Evolutionary conservation across 53 echinoderm and acorn worm species (phyloP), one percentile per base, ranked within the genome.

Genomic region (Astropecten irregularis): DNA sequence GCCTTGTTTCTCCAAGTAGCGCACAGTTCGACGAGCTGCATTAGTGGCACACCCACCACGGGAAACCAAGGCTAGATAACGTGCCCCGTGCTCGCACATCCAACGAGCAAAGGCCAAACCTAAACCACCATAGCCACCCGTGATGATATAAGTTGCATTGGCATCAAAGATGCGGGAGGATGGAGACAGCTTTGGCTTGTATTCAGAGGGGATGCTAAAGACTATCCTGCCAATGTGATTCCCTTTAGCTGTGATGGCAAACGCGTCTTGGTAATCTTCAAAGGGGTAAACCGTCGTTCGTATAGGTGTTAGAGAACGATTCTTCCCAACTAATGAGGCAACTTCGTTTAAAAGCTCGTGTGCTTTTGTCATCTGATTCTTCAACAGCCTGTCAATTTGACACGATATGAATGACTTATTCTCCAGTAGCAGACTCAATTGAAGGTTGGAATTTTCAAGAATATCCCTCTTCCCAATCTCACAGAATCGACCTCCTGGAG

Each of bases 81-180:
- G 62, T 2, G 93, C 95, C 27, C 95, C 95, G 29, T 88, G 93
- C 23, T 69, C 67, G 31, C 82, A 88, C 18, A 95, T 40, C 95
- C 95, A 95, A 14, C 93, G 76, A 2, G 91, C 83, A 32, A 95
- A 36, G 22, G 86, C 83, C 40, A 86, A 81, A 16, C 91, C 93
- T 9, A 93, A 40, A 25, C 93, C 93, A 66, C 86, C 76, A 28
- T 83, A 81, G 5, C 88, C 88, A 51, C 93, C 93, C 13, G 90
- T 95, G 65, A 95, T 44, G 27, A 95, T 68, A 68, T 95, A 95
- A 11, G 93, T 90, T 19, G 87, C 88, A 44, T 70, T 91, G 10
- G 58, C 33, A 26, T 91, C 71, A 68, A 93, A 95, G 25, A 91
- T 64, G 25, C 69, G 53, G n/a, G 69, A 49, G 8, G 61, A 46